A percentile compares a stretch with the other conserved stretches of the same genome.
These are phyloP conservation scores for Chymomyza procnemis DNA, from an alignment of 2,888 invertebrate genomes.

Conservation along the genomic window DNA sequence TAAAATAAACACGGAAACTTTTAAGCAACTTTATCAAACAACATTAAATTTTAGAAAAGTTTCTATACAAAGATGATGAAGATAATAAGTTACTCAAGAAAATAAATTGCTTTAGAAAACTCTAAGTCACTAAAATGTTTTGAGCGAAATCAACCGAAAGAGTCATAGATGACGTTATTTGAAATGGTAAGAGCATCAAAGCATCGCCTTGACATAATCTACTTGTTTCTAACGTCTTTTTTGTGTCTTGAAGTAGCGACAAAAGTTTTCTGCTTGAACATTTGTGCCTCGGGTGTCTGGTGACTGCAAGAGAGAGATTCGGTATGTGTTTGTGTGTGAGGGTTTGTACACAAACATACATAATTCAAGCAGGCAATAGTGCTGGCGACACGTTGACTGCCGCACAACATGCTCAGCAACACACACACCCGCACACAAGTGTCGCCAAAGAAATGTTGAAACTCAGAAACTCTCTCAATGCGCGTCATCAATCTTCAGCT, in stretches of 20 bases:
- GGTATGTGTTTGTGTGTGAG: neutral
- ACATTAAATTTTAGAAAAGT: no score
- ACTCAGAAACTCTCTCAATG: constrained; percentile 49
- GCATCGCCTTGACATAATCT: no score
- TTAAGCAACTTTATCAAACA: no score
- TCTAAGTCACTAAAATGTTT: no score
- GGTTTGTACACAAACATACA: constrained; percentile 44
- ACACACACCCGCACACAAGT: constrained; percentile 56
- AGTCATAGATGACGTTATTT: no score
- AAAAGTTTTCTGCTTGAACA: constrained; percentile 66
- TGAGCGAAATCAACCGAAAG: no score
- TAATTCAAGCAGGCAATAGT: constrained; percentile 52
- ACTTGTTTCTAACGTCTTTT: neutral
- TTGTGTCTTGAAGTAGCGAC: constrained; percentile 50
- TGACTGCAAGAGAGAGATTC: no score
- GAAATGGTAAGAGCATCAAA: no score
- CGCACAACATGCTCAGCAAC: constrained; percentile 7
- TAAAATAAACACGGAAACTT: no score
- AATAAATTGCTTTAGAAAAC: no score
- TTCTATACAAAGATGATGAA: no score
- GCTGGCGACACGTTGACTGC: constrained; percentile 55
- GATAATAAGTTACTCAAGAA: no score
- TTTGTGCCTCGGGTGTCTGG: constrained; percentile 38
- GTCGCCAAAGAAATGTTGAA: constrained; percentile 55
- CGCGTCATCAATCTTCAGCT: constrained; percentile 63